Evolutionary conservation across 2,797 vertebrate species (phyloP).

Genomic region (Alca torda): DNA sequence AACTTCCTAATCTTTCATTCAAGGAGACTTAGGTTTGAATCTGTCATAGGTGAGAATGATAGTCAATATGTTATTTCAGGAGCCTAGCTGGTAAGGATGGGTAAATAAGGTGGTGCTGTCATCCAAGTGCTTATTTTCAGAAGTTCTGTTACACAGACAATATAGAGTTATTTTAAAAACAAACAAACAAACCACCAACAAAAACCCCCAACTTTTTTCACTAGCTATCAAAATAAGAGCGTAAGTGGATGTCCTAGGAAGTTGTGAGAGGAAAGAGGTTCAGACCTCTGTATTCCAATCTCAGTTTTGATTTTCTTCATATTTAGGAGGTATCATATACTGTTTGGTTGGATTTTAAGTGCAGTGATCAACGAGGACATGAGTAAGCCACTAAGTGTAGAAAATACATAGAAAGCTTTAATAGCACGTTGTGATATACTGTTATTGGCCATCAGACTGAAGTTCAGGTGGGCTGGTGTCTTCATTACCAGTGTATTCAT

Average conservation of each 20-base stretch:
- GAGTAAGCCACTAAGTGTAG: background rate
- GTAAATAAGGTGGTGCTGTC: background rate
- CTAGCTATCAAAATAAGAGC: background rate
- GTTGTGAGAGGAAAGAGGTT: background rate
- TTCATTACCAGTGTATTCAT: background rate
- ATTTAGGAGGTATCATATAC: background rate
- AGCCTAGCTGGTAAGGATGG: background rate
- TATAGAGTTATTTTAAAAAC: background rate
- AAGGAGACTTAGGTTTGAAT: background rate
- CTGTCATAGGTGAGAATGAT: conserved; percentile 2
- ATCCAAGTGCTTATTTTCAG: background rate
- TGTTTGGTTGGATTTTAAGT: background rate
- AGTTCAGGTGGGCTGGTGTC: background rate
- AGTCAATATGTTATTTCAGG: conserved; percentile 43
- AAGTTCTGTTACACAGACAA: background rate
- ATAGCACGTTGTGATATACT: background rate
- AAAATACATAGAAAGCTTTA: background rate
- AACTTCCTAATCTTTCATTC: conserved; percentile 45
- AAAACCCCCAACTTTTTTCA: background rate
- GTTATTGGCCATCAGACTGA: background rate
- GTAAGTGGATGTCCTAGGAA: background rate
- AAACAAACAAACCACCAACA: too few relatives aligned
- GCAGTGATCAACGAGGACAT: background rate
- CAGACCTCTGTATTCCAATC: background rate
- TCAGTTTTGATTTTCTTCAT: background rate